phyloP scores from a whole-genome alignment of 2,888 invertebrate species.

The Anorthoa munda region DNA sequence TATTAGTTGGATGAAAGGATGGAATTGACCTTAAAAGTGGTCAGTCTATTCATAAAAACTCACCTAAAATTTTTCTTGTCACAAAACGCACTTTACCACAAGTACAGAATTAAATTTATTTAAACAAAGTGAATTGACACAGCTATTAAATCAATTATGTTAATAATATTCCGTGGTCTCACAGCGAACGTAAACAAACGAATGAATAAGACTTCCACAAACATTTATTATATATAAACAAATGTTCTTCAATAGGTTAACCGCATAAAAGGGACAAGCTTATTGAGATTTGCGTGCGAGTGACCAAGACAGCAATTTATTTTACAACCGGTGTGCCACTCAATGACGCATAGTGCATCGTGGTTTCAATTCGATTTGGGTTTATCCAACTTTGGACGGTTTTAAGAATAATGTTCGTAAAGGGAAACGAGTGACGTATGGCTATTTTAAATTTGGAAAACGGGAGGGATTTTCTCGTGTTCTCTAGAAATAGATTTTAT shows the following conservation, averaged over 20 bases:
- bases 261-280: conserved; percentile 37
- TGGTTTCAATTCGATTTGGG: conserved; percentile 23
- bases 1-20: too few relatives aligned
- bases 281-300: background rate
- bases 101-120: background rate
- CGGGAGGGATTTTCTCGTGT: background rate
- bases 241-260: conserved; percentile 14
- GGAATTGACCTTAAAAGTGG: background rate
- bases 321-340: conserved; percentile 12
- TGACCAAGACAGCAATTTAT: conserved; percentile 16
- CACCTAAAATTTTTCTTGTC: conserved; percentile 17
- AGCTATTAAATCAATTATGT: background rate
- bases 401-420: conserved; percentile 18
- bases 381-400: conserved; percentile 31
- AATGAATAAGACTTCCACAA: conserved; percentile 41
- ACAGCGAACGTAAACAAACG: conserved; percentile 37
- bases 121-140: conserved; percentile 10
- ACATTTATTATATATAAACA: conserved; percentile 53
- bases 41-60: conserved; percentile 15
- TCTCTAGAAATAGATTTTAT: conserved; percentile 8
- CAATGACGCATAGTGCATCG: conserved; percentile 51
- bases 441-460: conserved; percentile 11
- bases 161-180: conserved; percentile 31
- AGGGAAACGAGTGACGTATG: conserved; percentile 42
- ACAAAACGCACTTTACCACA: conserved; percentile 15